Percentiles rank a stretch among this genome's conserved stretches.
phyloP scores from a whole-genome alignment of 1,140 invertebrate species.

The Brachionus angularis region DNA sequence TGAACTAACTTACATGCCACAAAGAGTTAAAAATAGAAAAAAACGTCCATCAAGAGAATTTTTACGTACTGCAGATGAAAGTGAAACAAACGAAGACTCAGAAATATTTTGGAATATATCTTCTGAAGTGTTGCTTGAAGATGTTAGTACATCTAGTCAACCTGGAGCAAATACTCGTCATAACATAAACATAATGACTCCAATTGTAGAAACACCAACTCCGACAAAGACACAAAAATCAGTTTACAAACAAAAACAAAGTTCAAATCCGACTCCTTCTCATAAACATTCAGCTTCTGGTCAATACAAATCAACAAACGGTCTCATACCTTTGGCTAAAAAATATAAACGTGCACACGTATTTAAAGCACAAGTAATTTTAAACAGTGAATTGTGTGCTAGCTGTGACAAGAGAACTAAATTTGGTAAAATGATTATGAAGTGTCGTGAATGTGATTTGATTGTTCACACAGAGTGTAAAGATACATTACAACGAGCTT shows the following conservation, averaged over 20 bases:
- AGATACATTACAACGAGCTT: conserved; percentile 15
- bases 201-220: conserved; percentile 26
- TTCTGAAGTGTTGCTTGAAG: conserved; percentile 26
- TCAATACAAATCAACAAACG: not conserved
- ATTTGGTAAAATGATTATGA: conserved; percentile 39
- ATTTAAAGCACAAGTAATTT: conserved; percentile 33
- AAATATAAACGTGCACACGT: conserved; percentile 30
- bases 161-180: not conserved
- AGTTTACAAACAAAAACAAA: conserved; percentile 21
- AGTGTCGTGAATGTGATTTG: conserved; percentile 36
- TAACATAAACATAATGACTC: conserved; percentile 38
- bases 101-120: conserved; percentile 43
- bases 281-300: not conserved
- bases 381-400: conserved; percentile 31
- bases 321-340: conserved; percentile 4
- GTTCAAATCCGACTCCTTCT: conserved; percentile 5
- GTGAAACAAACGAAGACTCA: conserved; percentile 33
- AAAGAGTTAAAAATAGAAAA: conserved; percentile 25
- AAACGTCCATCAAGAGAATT: conserved; percentile 38
- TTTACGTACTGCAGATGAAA: conserved; percentile 35
- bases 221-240: conserved; percentile 3
- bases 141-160: no score
- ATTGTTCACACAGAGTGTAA: conserved; percentile 35
- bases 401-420: conserved; percentile 19
- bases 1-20: not conserved